A percentile compares a stretch with the other conserved stretches of the same genome.
phyloP scores from a whole-genome alignment of 1,140 invertebrate genomes.

The Uloborus diversus region DNA sequence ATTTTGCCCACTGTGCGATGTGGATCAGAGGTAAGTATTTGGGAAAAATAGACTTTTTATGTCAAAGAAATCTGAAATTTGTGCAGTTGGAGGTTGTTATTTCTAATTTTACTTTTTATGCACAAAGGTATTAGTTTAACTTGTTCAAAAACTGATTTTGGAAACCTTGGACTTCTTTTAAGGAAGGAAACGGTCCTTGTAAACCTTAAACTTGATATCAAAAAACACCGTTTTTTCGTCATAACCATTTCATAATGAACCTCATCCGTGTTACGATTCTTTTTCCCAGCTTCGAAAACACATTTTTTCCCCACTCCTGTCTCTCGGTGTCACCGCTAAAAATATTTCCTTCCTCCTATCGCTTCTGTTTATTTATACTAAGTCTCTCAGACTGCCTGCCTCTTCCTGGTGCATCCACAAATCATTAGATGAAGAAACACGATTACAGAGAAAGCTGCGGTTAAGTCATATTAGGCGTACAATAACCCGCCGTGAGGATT shows the following conservation, averaged over 20 bases:
- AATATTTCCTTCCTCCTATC: not conserved
- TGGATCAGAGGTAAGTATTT: no score
- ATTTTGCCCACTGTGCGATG: no score
- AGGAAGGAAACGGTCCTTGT: not conserved
- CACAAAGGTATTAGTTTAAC: not conserved
- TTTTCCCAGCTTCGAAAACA: no score
- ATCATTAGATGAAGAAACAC: conserved; percentile 1
- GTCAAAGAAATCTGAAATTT: no score
- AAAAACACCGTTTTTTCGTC: conserved; percentile 1
- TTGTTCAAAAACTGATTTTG: not conserved
- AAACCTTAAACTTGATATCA: not conserved
- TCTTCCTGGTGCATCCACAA: not conserved
- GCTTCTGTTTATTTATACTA: conserved; percentile 21
- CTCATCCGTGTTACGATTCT: no score
- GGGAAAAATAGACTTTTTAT: no score
- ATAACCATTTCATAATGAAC: not conserved
- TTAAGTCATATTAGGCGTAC: conserved; percentile 12
- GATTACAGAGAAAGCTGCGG: not conserved
- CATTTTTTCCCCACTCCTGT: not conserved
- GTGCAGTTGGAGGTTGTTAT: no score
- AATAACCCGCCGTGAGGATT: conserved; percentile 6
- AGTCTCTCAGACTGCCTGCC: conserved; percentile 22
- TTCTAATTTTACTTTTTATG: no score
- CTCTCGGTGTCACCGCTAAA: conserved; percentile 11
- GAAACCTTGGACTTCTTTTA: not conserved